Conservation (phyloP, 2,113 vertebrate genomes). For the Zosterops borbonicus region DNA sequence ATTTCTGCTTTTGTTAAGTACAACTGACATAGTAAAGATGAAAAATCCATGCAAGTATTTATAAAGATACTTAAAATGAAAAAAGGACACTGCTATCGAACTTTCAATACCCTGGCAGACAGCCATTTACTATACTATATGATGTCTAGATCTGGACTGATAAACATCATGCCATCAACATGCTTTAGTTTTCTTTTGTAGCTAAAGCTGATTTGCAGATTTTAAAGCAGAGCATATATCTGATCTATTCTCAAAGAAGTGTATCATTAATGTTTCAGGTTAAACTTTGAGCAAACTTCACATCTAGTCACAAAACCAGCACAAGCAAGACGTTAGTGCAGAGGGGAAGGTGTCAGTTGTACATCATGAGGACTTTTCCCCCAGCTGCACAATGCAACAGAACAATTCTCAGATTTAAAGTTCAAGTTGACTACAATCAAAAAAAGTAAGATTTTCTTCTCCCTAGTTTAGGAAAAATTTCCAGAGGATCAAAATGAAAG, state of each 20-base stretch:
- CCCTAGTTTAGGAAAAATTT: slow-evolving; percentile 64
- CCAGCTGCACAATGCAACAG: slow-evolving; percentile 43
- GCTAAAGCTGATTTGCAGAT: slow-evolving; percentile 67
- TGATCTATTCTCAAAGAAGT: slow-evolving; percentile 64
- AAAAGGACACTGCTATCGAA: slow-evolving; percentile 69
- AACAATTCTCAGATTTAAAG: slow-evolving; percentile 64
- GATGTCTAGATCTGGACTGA: slow-evolving; percentile 68
- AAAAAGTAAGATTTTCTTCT: slow-evolving; percentile 63
- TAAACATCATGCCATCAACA: slow-evolving; percentile 80
- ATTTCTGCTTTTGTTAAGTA: slow-evolving; percentile 54
- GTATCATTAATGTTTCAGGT: slow-evolving; percentile 65
- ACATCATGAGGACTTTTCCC: slow-evolving; percentile 27
- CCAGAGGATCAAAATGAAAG: slow-evolving; percentile 61
- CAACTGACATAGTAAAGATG: slow-evolving; percentile 62
- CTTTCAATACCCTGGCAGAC: slow-evolving; percentile 60
- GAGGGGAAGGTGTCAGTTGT: slow-evolving; percentile 44
- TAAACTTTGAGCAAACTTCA: slow-evolving; percentile 70
- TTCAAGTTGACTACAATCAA: slow-evolving; percentile 66
- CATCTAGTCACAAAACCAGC: slow-evolving; percentile 68
- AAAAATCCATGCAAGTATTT: slow-evolving; percentile 77
- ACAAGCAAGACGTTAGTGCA: slow-evolving; percentile 68
- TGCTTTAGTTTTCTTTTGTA: slow-evolving; percentile 74
- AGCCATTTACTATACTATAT: slow-evolving; percentile 63
- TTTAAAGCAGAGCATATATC: slow-evolving; percentile 61
- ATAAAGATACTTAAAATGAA: slow-evolving; percentile 66